These are phyloP conservation scores for Baccha elongata DNA, from an alignment of 2,888 invertebrate species.

Conservation along the genomic window DNA sequence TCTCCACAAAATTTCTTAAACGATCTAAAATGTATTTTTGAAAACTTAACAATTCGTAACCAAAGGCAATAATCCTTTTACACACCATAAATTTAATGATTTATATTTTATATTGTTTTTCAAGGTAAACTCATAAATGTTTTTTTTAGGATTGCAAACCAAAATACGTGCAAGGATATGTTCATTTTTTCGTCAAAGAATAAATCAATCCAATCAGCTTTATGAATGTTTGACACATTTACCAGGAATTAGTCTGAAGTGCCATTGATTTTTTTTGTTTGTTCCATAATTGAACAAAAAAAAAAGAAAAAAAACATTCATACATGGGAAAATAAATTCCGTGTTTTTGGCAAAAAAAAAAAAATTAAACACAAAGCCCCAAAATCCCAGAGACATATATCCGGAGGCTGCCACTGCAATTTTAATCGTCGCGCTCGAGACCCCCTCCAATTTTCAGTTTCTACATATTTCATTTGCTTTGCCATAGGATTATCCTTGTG, in stretches of 20 bases:
- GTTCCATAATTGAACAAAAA: background rate
- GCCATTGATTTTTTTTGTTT: conserved; percentile 13
- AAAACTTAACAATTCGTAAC: conserved; percentile 69
- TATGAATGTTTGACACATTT: conserved; percentile 23
- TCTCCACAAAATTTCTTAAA: conserved; percentile 64
- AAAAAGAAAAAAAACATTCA: background rate
- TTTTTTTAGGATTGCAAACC: background rate
- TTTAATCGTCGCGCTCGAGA: conserved; percentile 48
- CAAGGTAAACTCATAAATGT: conserved; percentile 12
- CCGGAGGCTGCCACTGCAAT: conserved; percentile 38
- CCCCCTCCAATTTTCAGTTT: background rate
- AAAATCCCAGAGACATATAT: conserved; percentile 44
- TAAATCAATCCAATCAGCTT: conserved; percentile 66
- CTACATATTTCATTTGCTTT: conserved; percentile 64
- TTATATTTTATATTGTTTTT: conserved; percentile 45
- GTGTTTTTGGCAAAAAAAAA: background rate
- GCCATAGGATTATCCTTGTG: conserved; percentile 41
- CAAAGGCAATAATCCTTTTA: conserved; percentile 69
- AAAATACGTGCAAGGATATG: background rate
- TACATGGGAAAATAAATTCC: conserved; percentile 24
- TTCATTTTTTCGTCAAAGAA: conserved; percentile 23
- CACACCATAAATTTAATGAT: conserved; percentile 71
- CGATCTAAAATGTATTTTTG: conserved; percentile 65
- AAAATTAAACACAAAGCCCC: conserved; percentile 13
- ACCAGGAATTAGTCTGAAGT: conserved; percentile 30